phyloP scores from a whole-genome alignment of 2,797 vertebrate species.

The Chaenodraco wilsoni region DNA sequence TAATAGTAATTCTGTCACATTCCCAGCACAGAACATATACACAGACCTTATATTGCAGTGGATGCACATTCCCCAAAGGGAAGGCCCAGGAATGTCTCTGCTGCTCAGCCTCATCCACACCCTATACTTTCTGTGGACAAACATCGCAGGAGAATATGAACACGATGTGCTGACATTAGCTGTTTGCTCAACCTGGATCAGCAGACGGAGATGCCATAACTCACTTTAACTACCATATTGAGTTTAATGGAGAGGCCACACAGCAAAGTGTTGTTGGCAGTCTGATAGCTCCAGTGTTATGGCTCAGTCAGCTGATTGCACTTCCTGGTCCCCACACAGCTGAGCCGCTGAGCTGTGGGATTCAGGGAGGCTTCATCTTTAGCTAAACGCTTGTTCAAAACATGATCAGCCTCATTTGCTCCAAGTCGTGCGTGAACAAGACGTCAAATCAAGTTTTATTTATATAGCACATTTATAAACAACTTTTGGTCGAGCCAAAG shows the following conservation, averaged over 20 bases:
- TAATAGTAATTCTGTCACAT: not conserved
- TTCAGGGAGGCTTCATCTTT: conserved; percentile 36
- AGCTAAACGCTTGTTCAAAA: conserved; percentile 38
- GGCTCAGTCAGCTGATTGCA: conserved; percentile 49
- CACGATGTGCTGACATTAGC: conserved; percentile 35
- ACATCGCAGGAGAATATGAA: conserved; percentile 36
- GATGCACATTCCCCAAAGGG: conserved; percentile 19
- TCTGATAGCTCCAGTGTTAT: conserved; percentile 37
- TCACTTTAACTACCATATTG: conserved; percentile 56
- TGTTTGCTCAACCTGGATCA: conserved; percentile 49
- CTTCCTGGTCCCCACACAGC: not conserved
- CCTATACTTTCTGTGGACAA: conserved; percentile 45
- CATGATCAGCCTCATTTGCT: conserved; percentile 49
- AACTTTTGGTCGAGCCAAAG: too few relatives aligned
- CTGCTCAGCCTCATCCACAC: conserved; percentile 33
- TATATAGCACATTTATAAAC: too few relatives aligned
- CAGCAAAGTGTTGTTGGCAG: conserved; percentile 36
- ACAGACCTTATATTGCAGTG: conserved; percentile 1
- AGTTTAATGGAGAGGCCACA: conserved; percentile 50
- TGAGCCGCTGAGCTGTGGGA: conserved; percentile 9
- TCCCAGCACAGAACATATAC: not conserved
- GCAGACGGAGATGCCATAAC: conserved; percentile 43
- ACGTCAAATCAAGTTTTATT: conserved; percentile 2
- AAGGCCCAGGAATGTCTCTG: conserved; percentile 33
- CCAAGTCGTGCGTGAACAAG: conserved; percentile 29